These are phyloP conservation scores for Eumeta japonica DNA, from an alignment of 1,140 invertebrate genomes.

Conservation along the genomic window DNA sequence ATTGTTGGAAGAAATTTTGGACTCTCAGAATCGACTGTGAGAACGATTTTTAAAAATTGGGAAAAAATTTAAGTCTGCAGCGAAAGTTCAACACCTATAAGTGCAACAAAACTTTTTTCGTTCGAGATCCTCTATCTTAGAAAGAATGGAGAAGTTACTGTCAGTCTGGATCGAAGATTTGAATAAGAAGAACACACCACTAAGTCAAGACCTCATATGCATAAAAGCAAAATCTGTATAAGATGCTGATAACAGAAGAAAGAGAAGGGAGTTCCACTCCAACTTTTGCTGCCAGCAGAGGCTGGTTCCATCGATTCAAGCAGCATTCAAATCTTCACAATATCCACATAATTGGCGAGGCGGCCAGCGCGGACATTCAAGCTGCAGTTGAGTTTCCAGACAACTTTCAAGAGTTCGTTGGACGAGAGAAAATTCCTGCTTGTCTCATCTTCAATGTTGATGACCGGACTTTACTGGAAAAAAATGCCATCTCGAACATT, in stretches of 20 bases:
- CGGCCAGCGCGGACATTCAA: conserved; percentile 24
- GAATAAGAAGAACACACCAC: conserved; percentile 15
- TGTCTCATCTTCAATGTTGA: conserved; percentile 45
- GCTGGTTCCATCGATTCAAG: conserved; percentile 32
- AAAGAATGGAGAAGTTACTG: conserved; percentile 13
- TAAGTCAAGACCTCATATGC: conserved; percentile 12
- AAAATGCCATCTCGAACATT: conserved; percentile 45
- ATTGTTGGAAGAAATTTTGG: conserved; percentile 14
- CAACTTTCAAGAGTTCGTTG: conserved; percentile 19
- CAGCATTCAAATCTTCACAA: conserved; percentile 22
- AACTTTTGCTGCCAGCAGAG: conserved; percentile 26
- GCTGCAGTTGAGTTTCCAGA: conserved; percentile 23
- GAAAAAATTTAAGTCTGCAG: conserved; percentile 12
- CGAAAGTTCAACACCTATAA: conserved; percentile 12
- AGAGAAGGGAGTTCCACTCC: conserved; percentile 13
- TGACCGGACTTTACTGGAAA: conserved; percentile 49
- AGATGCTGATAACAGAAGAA: conserved; percentile 13
- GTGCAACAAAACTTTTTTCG: conserved; percentile 12
- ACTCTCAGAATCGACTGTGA: conserved; percentile 16
- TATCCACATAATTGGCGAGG: conserved; percentile 21
- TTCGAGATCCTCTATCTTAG: conserved; percentile 12
- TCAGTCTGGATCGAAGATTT: conserved; percentile 15
- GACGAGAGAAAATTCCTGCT: conserved; percentile 19
- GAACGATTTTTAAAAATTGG: conserved; percentile 13
- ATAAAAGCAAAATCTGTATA: conserved; percentile 13